Evolutionary conservation across 2,888 invertebrate genomes (phyloP).

Genomic region (Hyles lineata): DNA sequence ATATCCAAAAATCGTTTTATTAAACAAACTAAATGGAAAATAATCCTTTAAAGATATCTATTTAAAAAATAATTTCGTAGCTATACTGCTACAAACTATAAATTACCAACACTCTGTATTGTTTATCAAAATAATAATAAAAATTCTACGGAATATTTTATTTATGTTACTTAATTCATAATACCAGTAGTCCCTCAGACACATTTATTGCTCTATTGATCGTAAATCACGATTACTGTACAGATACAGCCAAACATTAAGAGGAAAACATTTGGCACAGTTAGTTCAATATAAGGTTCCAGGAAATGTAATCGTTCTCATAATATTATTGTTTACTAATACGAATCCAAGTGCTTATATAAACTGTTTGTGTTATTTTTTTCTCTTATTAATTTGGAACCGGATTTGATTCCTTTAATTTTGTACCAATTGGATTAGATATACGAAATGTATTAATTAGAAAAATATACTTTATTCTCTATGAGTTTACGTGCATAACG

Average conservation of each 20-base stretch:
- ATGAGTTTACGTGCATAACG: too few species aligned
- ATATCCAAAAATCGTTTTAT: too few species aligned
- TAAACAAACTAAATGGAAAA: too few species aligned
- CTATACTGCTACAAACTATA: too few species aligned
- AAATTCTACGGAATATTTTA: too few species aligned
- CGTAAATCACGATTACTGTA: slow-evolving; percentile 2
- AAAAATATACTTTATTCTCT: too few species aligned
- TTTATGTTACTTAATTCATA: too few species aligned
- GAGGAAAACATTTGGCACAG: slow-evolving; percentile 23
- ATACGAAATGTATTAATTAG: background rate
- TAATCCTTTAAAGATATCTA: too few species aligned
- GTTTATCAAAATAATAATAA: too few species aligned
- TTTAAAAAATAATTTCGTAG: too few species aligned
- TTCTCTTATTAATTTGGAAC: background rate
- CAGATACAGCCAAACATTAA: background rate
- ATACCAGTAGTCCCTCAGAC: too few species aligned
- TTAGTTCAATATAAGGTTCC: slow-evolving; percentile 1
- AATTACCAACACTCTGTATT: too few species aligned
- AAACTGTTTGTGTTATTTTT: slow-evolving; percentile 13
- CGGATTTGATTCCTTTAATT: background rate
- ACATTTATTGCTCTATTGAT: background rate
- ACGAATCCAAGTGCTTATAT: background rate
- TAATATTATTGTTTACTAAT: slow-evolving; percentile 9
- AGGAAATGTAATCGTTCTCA: background rate
- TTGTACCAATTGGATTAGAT: background rate